Conservation (phyloP, 2,113 vertebrate species). For the Conger conger region DNA sequence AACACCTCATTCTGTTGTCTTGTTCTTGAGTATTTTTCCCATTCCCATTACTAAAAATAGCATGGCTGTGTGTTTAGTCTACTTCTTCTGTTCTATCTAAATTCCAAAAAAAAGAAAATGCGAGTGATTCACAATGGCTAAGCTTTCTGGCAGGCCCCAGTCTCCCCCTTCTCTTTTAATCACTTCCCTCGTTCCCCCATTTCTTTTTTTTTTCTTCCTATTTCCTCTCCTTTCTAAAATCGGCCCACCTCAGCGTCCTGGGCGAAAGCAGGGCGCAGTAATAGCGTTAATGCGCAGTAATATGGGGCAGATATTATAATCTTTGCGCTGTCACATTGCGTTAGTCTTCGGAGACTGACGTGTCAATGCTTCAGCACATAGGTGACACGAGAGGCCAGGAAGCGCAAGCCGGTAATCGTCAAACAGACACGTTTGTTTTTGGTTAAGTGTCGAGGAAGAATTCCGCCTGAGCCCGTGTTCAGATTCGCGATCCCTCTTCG, state of each 20-base stretch:
- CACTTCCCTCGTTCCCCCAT: constrained; percentile 44
- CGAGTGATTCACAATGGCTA: not conserved
- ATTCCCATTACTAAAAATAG: not conserved
- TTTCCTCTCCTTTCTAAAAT: constrained; percentile 45
- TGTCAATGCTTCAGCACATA: constrained; percentile 73
- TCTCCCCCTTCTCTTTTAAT: not conserved
- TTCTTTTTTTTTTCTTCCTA: constrained; percentile 32
- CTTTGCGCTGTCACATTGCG: constrained; percentile 78
- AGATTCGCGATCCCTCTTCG: constrained; percentile 48
- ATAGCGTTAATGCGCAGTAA: constrained; percentile 75
- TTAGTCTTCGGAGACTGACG: constrained; percentile 74
- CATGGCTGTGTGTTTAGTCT: not conserved
- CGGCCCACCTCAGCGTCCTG: constrained; percentile 64
- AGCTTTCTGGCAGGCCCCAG: not conserved
- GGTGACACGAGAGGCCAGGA: constrained; percentile 67
- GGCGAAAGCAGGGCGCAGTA: constrained; percentile 57
- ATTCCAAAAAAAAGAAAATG: not conserved
- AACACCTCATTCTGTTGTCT: not conserved
- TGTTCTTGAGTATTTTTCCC: not conserved
- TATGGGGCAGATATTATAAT: constrained; percentile 81
- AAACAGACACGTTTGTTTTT: constrained; percentile 69
- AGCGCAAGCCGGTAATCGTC: constrained; percentile 68
- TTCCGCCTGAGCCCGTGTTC: constrained; percentile 44
- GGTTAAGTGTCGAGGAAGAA: constrained; percentile 35
- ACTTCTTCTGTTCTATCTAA: not conserved